These are phyloP conservation scores for Leptosomus discolor DNA, from an alignment of 2,113 vertebrate species.

Conservation along the genomic window DNA sequence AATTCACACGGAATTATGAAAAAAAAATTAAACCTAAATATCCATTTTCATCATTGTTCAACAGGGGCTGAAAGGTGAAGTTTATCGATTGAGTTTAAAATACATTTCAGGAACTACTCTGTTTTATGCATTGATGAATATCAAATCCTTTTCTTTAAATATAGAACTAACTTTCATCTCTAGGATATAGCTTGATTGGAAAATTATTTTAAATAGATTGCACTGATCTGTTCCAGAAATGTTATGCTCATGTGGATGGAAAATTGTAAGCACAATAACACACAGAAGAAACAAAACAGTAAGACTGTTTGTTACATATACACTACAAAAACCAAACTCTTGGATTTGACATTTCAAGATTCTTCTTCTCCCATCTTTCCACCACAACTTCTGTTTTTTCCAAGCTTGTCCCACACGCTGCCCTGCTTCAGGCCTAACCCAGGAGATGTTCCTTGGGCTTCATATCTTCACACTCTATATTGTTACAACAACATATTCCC, in stretches of 20 bases:
- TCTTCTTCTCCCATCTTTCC: neutral
- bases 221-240: neutral
- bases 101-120: conserved; percentile 37
- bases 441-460: neutral
- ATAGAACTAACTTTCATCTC: conserved; percentile 27
- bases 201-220: conserved; percentile 54
- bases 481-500: neutral
- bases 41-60: neutral
- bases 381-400: neutral
- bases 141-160: conserved; percentile 39
- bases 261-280: neutral
- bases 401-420: neutral
- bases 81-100: conserved; percentile 20
- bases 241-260: conserved; percentile 16
- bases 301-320: neutral
- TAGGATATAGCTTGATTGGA: conserved; percentile 56
- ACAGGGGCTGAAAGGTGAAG: neutral
- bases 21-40: neutral
- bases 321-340: neutral
- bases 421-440: neutral
- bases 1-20: neutral
- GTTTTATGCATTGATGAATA: conserved; percentile 39
- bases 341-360: neutral
- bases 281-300: neutral
- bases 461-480: neutral